Percentiles rank a stretch among this genome's conserved stretches.
These are phyloP conservation scores for Amazona vittata DNA, from an alignment of 2,113 vertebrate genomes.

Conservation along the genomic window DNA sequence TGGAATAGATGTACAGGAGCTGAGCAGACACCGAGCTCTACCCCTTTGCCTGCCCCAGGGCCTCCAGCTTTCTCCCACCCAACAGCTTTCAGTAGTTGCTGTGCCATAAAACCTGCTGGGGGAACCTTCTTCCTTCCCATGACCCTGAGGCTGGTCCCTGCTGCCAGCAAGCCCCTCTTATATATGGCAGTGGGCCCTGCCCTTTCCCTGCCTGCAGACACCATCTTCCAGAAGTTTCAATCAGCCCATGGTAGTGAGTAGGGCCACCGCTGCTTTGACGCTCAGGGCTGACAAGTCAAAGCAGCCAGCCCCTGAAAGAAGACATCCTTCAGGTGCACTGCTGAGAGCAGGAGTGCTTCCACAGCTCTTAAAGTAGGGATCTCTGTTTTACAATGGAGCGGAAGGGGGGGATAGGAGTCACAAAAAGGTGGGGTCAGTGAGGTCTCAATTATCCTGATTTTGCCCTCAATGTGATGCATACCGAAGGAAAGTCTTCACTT, in stretches of 20 bases:
- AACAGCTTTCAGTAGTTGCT: background rate
- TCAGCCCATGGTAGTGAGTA: rapidly evolving
- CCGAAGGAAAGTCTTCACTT: background rate
- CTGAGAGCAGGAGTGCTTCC: background rate
- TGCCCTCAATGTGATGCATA: background rate
- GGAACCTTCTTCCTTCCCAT: background rate
- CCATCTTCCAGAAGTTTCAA: background rate
- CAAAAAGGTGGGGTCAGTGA: background rate
- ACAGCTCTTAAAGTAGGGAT: rapidly evolving
- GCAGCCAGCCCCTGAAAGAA: rapidly evolving
- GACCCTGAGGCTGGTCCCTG: rapidly evolving
- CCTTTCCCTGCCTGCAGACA: rapidly evolving
- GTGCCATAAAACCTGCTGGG: rapidly evolving
- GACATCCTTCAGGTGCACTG: rapidly evolving
- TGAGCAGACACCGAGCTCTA: background rate
- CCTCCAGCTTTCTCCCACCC: background rate
- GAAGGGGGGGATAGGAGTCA: background rate
- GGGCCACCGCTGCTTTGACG: rapidly evolving
- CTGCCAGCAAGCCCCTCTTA: background rate
- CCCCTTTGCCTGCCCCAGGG: background rate
- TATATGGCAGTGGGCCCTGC: rapidly evolving
- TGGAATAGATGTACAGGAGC: background rate
- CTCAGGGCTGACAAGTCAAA: too few relatives aligned
- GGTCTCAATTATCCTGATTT: background rate
- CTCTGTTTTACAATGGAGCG: background rate